Evolutionary conservation across 1,140 invertebrate genomes (phyloP), one percentile per base, ranked within the genome.

Genomic region (Sycobia sp.): DNA sequence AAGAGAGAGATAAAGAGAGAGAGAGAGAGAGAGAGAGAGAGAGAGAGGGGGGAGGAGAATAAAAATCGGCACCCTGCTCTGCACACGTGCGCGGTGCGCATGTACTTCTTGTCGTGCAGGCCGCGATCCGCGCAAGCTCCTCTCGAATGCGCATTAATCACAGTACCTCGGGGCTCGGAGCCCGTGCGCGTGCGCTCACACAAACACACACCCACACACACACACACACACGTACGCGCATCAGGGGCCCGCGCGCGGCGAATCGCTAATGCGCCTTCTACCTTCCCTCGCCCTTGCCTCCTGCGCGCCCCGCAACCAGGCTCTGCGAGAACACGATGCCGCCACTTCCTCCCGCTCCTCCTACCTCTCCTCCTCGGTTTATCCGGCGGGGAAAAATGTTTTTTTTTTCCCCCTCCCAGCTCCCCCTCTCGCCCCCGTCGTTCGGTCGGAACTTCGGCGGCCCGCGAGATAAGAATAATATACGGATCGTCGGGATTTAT

Each of bases 121-220:
- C 4, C 0, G 18, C 22, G 43, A 13, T 59, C 25, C 34, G 41
- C 49, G 58, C n/a, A n/a, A n/a, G n/a, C n/a, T n/a, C 49, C 44
- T 36, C 59, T 46, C 59, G 39, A 54, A 62, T 47, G 59, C n/a
- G n/a, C 53, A 62, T 62, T 56, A 62, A 62, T 62, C 61, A 62
- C n/a, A 43, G 34, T 32, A 49, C 43, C 61, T 27, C 18, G 44
- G 38, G 38, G 51, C 36, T 32, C 34, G 9, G 22, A 36, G 16
- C 22, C 18, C 18, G 4, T 44, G 44, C 38, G 25, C 49, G 58
- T 41, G 43, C 27, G 49, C 49, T 38, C 2, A 2, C n/a, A n/a
- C n/a, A n/a, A n/a, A n/a, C n/a, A n/a, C n/a, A n/a, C n/a, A n/a
- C n/a, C n/a, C n/a, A n/a, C n/a, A n/a, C n/a, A n/a, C n/a, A n/a